These are phyloP conservation scores for Clamator glandarius DNA, from an alignment of 2,797 vertebrate species.

Conservation along the genomic window DNA sequence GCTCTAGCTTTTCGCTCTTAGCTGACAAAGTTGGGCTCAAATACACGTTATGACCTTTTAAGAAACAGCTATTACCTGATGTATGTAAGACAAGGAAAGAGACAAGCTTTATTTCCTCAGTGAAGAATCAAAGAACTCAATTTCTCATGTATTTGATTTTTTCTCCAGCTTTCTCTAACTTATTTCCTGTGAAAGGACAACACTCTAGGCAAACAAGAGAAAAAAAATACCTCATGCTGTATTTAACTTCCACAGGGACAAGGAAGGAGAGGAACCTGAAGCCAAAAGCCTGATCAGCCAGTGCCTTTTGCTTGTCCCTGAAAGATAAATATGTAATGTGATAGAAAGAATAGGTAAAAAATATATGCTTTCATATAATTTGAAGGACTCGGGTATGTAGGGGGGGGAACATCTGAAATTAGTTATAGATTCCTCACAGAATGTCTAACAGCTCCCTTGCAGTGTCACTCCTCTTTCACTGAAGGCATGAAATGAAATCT, in stretches of 20 bases:
- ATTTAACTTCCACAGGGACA: neutral
- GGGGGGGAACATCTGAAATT: neutral
- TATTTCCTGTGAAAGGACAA: neutral
- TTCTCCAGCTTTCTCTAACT: neutral
- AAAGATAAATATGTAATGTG: neutral
- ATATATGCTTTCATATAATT: neutral
- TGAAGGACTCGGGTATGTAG: neutral
- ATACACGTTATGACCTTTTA: neutral
- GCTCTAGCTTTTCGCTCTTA: neutral
- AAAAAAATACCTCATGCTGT: neutral
- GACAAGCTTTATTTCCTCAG: neutral
- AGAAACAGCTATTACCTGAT: neutral
- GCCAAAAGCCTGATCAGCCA: neutral
- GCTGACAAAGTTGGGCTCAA: neutral
- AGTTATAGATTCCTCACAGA: neutral
- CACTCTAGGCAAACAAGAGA: neutral
- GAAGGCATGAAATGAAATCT: conserved; percentile 22
- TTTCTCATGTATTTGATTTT: neutral
- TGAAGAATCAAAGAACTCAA: neutral
- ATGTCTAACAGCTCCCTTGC: conserved; percentile 19
- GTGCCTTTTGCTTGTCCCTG: neutral
- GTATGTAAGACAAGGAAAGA: neutral
- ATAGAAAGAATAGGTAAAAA: neutral
- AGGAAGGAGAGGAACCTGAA: neutral
- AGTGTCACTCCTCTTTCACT: neutral